phyloP scores from a whole-genome alignment of 2,797 vertebrate species.

The Hippoglossus hippoglossus region DNA sequence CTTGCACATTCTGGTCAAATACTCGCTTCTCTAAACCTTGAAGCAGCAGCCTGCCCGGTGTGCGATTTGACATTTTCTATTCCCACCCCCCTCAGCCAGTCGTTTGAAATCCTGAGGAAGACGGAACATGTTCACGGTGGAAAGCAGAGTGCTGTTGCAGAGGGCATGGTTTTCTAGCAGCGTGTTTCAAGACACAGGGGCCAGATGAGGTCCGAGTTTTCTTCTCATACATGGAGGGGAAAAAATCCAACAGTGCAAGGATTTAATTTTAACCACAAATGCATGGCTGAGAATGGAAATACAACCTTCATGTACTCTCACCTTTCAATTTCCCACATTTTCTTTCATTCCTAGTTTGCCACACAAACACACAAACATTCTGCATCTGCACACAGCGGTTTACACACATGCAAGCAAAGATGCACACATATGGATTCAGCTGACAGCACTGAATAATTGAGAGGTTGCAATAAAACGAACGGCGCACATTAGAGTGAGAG shows the following conservation, averaged over 20 bases:
- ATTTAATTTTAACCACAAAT: constrained; percentile 43
- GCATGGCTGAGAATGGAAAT: constrained; percentile 36
- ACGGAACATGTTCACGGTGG: constrained; percentile 12
- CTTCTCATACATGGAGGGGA: constrained; percentile 32
- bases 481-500: constrained; percentile 48
- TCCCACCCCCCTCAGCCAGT: constrained; percentile 22
- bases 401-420: constrained; percentile 1
- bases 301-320: constrained; percentile 13
- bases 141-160: constrained; percentile 34
- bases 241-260: constrained; percentile 34
- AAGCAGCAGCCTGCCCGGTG: constrained; percentile 36
- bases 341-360: constrained; percentile 18
- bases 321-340: constrained; percentile 26
- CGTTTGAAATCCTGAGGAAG: constrained; percentile 37
- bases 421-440: constrained; percentile 49
- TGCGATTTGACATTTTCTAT: constrained; percentile 30
- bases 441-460: constrained; percentile 78
- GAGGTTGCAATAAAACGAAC: constrained; percentile 69
- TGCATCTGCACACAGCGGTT: constrained; percentile 2
- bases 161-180: constrained; percentile 25
- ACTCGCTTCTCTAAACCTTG: constrained; percentile 30
- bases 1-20: constrained; percentile 25
- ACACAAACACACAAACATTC: background rate
- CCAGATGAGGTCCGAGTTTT: constrained; percentile 37
- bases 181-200: constrained; percentile 33